Evolutionary conservation across 2,797 vertebrate genomes (phyloP).

Genomic region (Neoniphon sammara): DNA sequence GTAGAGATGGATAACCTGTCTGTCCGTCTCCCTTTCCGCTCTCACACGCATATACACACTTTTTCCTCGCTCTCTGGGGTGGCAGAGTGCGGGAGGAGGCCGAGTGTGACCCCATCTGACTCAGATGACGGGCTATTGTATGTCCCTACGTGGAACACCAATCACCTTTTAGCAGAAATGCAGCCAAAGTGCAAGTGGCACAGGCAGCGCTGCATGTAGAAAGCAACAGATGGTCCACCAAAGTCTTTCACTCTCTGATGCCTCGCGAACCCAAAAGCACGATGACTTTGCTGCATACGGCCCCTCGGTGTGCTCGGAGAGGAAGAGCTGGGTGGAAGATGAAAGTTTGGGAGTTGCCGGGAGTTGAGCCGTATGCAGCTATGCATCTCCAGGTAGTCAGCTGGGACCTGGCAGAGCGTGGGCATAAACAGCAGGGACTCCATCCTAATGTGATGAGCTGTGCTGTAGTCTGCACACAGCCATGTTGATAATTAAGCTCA

Average conservation of each 20-base stretch:
- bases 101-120: background rate
- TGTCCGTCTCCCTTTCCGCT: conserved; percentile 31
- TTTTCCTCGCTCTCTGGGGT: conserved; percentile 13
- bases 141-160: background rate
- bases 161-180: background rate
- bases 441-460: conserved; percentile 77
- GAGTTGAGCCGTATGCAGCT: conserved; percentile 61
- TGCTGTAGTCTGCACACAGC: conserved; percentile 71
- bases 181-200: background rate
- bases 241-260: background rate
- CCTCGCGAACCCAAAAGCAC: background rate
- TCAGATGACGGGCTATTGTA: background rate
- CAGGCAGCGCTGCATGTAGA: background rate
- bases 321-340: conserved; percentile 17
- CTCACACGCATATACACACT: background rate
- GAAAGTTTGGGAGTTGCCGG: conserved; percentile 60
- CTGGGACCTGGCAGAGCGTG: conserved; percentile 66
- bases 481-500: conserved; percentile 80
- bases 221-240: conserved; percentile 37
- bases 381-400: conserved; percentile 72
- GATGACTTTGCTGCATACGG: conserved; percentile 15
- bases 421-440: conserved; percentile 73
- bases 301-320: conserved; percentile 43
- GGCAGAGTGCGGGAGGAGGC: conserved; percentile 16
- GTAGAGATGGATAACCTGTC: conserved; percentile 55